phyloP scores from a whole-genome alignment of 2,797 vertebrate species.

The Platalea minor region DNA sequence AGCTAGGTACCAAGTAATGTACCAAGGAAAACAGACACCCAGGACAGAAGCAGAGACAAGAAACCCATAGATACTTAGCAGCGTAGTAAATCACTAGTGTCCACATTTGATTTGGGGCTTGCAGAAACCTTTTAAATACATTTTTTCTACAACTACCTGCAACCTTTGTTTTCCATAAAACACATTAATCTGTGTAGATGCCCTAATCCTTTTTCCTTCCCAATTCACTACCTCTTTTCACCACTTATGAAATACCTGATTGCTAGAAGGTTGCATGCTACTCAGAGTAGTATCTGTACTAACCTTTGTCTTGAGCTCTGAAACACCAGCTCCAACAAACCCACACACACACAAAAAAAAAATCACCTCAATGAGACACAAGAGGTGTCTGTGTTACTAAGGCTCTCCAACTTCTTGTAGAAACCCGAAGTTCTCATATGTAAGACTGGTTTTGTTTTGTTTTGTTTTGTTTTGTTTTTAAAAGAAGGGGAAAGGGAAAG shows the following conservation, averaged over 20 bases:
- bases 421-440: not conserved
- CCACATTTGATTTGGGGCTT: not conserved
- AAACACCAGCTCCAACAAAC: not conserved
- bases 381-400: not conserved
- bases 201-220: not conserved
- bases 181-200: not conserved
- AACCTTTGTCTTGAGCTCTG: not conserved
- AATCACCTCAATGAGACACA: not conserved
- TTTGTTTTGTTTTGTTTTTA: not conserved
- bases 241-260: not conserved
- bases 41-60: not conserved
- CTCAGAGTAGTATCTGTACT: not conserved
- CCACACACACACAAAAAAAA: not conserved
- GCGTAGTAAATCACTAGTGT: not conserved
- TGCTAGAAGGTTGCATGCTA: not conserved
- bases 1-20: not conserved
- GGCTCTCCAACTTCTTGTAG: not conserved
- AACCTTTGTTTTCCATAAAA: not conserved
- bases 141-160: not conserved
- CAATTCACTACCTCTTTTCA: not conserved
- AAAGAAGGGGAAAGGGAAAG: not conserved
- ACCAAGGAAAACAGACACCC: not conserved
- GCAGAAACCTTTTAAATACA: not conserved
- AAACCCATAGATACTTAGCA: not conserved
- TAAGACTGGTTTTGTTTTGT: not conserved